Evolutionary conservation across 2,113 vertebrate genomes (phyloP), one percentile per base, ranked within the genome.

Genomic region (Toxostoma redivivum): DNA sequence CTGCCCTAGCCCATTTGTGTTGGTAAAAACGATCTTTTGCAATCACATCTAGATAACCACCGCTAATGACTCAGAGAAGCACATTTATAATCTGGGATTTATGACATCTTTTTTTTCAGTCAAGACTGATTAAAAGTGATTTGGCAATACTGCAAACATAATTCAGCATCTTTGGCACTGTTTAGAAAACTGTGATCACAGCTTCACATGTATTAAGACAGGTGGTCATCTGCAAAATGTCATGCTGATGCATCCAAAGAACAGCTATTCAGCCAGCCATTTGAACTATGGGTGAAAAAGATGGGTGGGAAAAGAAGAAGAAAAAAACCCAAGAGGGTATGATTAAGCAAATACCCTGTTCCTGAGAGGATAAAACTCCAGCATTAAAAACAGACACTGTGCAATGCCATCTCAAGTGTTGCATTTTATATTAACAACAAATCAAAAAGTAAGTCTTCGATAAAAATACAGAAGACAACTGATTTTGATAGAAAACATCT

Each of bases 131-230:
- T 84, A 67, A 91, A 91, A 89, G 42, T 92, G 56, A 95, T 83
- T 85, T 90, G 88, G 80, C 94, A 92, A 78, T 51, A 78, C 35
- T 78, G 74, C 74, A 96, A 94, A 91, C 45, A 83, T 40, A 94
- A 92, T 66, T 90, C 92, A 92, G 90, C 88, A 88, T 86, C 77
- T 79, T 81, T 79, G 77, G 87, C 85, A 89, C 85, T 82, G 81
- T 94, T 87, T 92, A 81, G 77, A 84, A 94, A 91, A 92, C 94
- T 91, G 89, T 69, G 93, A 94, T 80, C 81, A 74, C 94, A 96
- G 79, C 45, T 96, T 96, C 71, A 65, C 15, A 14, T 67, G 66
- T 17, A 81, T 71, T 77, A 73, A 64, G 64, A 50, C 85, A 64
- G 69, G 90, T 81, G 93, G 74, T 86, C 83, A 92, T 93, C 70